These are phyloP conservation scores for Cirrhinus mrigala DNA, from an alignment of 2,797 vertebrate genomes.

Conservation along the genomic window DNA sequence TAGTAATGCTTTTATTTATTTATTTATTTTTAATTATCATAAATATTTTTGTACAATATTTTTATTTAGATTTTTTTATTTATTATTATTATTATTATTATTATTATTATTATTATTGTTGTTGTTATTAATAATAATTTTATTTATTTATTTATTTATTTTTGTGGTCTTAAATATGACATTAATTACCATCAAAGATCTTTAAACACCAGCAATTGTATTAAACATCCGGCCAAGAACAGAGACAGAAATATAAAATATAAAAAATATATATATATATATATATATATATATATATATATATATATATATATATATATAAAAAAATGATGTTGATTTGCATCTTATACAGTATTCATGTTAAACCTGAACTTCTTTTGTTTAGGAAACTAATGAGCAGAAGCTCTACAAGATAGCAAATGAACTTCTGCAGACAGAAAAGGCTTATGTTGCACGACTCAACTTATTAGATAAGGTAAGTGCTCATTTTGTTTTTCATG, in stretches of 20 bases:
- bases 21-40: neutral
- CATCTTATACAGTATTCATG: neutral
- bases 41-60: neutral
- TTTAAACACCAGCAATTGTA: neutral
- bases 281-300: too few relatives aligned
- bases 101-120: too few relatives aligned
- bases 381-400: conserved; percentile 93
- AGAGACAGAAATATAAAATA: neutral
- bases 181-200: neutral
- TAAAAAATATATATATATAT: too few relatives aligned
- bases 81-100: too few relatives aligned
- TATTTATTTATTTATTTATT: neutral
- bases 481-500: conserved; percentile 1
- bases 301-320: too few relatives aligned
- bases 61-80: too few relatives aligned
- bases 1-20: neutral
- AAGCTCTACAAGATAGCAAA: conserved; percentile 96
- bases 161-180: neutral
- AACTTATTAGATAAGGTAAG: conserved; percentile 92
- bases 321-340: neutral
- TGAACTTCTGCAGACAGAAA: conserved; percentile 95
- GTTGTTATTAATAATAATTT: too few relatives aligned
- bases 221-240: neutral
- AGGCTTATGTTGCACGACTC: conserved; percentile 91
- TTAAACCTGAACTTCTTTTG: conserved; percentile 56